Evolutionary conservation across 2,113 vertebrate genomes (phyloP), one percentile per base, ranked within the genome.

Genomic region (Mustela nigripes): DNA sequence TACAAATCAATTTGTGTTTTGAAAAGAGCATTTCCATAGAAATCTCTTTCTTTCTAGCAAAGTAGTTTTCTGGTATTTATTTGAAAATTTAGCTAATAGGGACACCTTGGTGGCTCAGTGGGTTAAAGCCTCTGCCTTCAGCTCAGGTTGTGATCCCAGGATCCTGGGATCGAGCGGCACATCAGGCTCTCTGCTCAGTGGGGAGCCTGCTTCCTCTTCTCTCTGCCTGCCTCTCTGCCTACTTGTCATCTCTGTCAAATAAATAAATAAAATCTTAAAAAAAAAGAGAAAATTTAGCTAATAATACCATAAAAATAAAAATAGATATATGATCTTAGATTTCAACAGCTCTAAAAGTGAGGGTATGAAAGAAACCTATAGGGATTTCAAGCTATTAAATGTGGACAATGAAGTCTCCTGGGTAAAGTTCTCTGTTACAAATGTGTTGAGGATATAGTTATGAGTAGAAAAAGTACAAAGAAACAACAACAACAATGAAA

Each of bases 281-380:
- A 48, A 48, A 48, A 48, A 48, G 26, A 28, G 26, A 28, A 87
- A 86, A 74, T 74, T 53, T 92, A 67, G 21, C 28, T 91, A 53
- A 42, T 58, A 58, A 93, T 63, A 89, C 56, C 36, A 79, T 63
- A 74, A 60, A 69, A 91, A 60, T 73, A 45, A 4, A 92, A 45
- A 93, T 60, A 84, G 12, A 53, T 60, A 73, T 28, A 36, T 85
- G 12, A 26, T 11, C n/a, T 95, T 89, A 96, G 67, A 90, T 63
- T 96, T 83, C 69, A 80, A 65, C 76, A n/a, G 78, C 12, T 79
- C 65, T 76, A 33, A 96, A 95, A 94, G 26, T 31, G 22, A 96
- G 33, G 11, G 11, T 91, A 84, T 36, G 90, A 67, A 92, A 95
- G 21, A 78, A 48, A 71, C 53, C 19, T 81, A 33, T 18, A 85